Percentiles rank a stretch among this genome's conserved stretches.
phyloP scores from a whole-genome alignment of 2,888 invertebrate genomes.

The Ormyrus pomaceus region DNA sequence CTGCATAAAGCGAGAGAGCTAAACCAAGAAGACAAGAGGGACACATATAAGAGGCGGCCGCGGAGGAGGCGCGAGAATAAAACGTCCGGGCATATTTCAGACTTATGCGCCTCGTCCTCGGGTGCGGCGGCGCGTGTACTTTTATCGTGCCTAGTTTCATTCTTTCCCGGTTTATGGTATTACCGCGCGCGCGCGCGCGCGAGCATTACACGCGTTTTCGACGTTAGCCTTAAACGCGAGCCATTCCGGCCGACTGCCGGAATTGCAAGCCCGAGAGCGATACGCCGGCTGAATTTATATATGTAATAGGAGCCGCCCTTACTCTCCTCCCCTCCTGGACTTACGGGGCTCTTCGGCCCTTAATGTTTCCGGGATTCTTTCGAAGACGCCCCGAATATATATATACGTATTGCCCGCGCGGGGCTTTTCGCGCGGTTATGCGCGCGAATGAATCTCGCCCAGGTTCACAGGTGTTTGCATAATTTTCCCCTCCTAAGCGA shows the following conservation, averaged over 20 bases:
- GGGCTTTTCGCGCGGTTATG: background rate
- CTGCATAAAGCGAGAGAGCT: slow-evolving; percentile 32
- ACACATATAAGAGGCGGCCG: slow-evolving; percentile 10
- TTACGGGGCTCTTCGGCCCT: slow-evolving; percentile 5
- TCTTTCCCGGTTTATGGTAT: slow-evolving; percentile 66
- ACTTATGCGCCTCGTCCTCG: slow-evolving; percentile 62
- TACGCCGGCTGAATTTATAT: slow-evolving; percentile 37
- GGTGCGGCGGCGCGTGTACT: slow-evolving; percentile 53
- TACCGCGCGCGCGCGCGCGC: slow-evolving; percentile 51
- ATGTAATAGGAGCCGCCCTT: background rate
- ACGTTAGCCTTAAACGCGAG: slow-evolving; percentile 51
- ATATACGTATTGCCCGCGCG: background rate
- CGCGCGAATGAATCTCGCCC: slow-evolving; percentile 4
- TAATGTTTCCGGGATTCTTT: slow-evolving; percentile 43
- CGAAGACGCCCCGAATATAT: slow-evolving; percentile 11
- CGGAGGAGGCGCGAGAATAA: slow-evolving; percentile 59
- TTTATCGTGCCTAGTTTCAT: slow-evolving; percentile 68
- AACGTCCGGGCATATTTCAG: slow-evolving; percentile 68
- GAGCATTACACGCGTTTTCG: slow-evolving; percentile 61
- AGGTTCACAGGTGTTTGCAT: background rate
- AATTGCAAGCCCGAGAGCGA: slow-evolving; percentile 12
- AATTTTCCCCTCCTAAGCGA: too few species aligned
- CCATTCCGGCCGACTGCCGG: slow-evolving; percentile 12
- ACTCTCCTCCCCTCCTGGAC: background rate
- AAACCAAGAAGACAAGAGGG: slow-evolving; percentile 36